phyloP scores from a whole-genome alignment of 2,797 vertebrate species.

The Sebastes vulpes region DNA sequence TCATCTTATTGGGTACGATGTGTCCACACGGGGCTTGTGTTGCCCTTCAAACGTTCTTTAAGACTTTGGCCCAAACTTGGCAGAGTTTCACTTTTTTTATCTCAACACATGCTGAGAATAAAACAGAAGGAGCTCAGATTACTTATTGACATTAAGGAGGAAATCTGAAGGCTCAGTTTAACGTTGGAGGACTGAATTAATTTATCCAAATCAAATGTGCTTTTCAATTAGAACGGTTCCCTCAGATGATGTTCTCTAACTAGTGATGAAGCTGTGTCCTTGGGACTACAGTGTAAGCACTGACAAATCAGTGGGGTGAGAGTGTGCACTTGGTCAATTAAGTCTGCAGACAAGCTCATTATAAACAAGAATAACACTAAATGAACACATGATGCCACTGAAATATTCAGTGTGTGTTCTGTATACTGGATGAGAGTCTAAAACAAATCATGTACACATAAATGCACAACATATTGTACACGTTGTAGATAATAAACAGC shows the following conservation, averaged over 20 bases:
- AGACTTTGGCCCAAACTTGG: conserved; percentile 30
- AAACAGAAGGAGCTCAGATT: conserved; percentile 2
- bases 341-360: conserved; percentile 45
- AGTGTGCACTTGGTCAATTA: conserved; percentile 52
- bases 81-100: conserved; percentile 20
- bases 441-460: not conserved
- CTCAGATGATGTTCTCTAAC: conserved; percentile 35
- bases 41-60: conserved; percentile 67
- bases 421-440: not conserved
- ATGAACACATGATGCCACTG: not conserved
- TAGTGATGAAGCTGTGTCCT: conserved; percentile 12
- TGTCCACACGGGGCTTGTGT: conserved; percentile 22
- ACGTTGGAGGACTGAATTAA: conserved; percentile 13
- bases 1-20: conserved; percentile 30
- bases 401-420: not conserved
- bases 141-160: not conserved
- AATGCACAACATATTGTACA: not conserved
- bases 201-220: conserved; percentile 22
- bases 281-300: conserved; percentile 28
- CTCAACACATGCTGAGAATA: not conserved
- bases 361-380: conserved; percentile 20
- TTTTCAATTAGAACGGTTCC: conserved; percentile 35
- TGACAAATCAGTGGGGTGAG: conserved; percentile 42
- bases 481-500: not conserved
- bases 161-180: conserved; percentile 2